A percentile compares a stretch with the other conserved stretches of the same genome.
Conservation (phyloP, 2,113 vertebrate species). For the Ceuthmochares aereus region DNA sequence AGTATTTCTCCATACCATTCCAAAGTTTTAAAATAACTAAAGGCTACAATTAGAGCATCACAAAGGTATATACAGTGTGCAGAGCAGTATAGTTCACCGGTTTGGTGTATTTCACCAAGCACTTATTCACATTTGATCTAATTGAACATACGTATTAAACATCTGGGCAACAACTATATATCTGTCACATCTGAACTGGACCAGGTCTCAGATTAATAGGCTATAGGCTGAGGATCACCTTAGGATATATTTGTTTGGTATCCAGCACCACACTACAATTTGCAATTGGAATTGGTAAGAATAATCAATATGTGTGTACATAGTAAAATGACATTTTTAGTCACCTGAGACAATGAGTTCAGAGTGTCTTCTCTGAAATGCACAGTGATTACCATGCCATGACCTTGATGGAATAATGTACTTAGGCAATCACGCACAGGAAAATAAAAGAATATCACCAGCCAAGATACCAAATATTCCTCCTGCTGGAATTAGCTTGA, state of each 20-base stretch:
- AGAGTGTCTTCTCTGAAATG: background rate
- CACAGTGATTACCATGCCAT: background rate
- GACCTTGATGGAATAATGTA: background rate
- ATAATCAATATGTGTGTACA: background rate
- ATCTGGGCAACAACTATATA: background rate
- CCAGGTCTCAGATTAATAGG: background rate
- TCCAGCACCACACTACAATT: background rate
- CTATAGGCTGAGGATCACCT: background rate
- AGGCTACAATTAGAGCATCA: background rate
- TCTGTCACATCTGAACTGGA: background rate
- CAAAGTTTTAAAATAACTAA: background rate
- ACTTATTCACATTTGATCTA: background rate
- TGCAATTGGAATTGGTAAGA: background rate
- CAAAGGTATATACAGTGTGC: background rate
- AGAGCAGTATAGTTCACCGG: background rate
- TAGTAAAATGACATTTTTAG: conserved; percentile 10
- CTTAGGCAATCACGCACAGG: background rate
- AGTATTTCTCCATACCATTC: background rate
- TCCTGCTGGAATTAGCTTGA: background rate
- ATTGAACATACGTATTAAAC: fast-evolving
- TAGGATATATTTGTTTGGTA: background rate
- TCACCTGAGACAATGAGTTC: conserved; percentile 13
- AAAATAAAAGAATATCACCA: background rate
- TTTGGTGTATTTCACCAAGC: background rate
- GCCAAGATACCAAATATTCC: background rate